Evolutionary conservation across 2,113 vertebrate genomes (phyloP).

Genomic region (Oryzias melastigma): DNA sequence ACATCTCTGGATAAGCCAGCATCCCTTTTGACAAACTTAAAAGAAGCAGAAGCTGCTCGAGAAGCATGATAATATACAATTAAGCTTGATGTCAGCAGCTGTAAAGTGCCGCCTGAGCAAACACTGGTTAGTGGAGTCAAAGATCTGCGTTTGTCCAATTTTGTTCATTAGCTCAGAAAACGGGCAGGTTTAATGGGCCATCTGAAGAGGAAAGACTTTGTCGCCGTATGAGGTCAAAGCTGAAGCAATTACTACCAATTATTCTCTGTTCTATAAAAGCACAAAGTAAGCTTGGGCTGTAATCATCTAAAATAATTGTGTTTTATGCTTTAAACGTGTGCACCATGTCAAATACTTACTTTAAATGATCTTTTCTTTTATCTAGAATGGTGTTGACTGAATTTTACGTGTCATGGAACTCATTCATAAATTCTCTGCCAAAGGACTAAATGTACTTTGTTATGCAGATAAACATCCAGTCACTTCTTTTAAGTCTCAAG

Average conservation of each 20-base stretch:
- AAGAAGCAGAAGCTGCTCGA: slow-evolving; percentile 19
- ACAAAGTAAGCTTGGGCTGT: neutral
- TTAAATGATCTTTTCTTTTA: too few species aligned
- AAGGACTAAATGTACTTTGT: too few species aligned
- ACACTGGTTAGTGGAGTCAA: slow-evolving; percentile 37
- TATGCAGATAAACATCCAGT: too few species aligned
- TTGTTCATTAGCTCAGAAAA: slow-evolving; percentile 36
- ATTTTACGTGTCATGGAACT: too few species aligned
- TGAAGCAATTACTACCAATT: slow-evolving; percentile 11
- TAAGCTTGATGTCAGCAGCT: slow-evolving; percentile 31
- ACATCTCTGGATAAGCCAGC: slow-evolving; percentile 9
- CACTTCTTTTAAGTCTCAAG: too few species aligned
- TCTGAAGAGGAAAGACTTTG: slow-evolving; percentile 8
- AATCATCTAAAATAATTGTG: neutral
- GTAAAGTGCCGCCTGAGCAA: slow-evolving; percentile 13
- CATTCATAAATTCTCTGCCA: too few species aligned
- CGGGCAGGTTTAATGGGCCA: slow-evolving; percentile 22
- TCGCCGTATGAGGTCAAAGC: slow-evolving; percentile 8
- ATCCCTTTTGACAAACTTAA: slow-evolving; percentile 9
- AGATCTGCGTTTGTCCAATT: slow-evolving; percentile 21
- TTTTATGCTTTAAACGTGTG: too few species aligned
- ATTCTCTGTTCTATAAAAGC: neutral
- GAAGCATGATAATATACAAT: slow-evolving; percentile 11
- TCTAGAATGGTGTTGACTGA: too few species aligned
- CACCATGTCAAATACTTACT: too few species aligned